These are phyloP conservation scores for Cyanoramphus novaezelandiae DNA, from an alignment of 2,113 vertebrate species.

Conservation along the genomic window DNA sequence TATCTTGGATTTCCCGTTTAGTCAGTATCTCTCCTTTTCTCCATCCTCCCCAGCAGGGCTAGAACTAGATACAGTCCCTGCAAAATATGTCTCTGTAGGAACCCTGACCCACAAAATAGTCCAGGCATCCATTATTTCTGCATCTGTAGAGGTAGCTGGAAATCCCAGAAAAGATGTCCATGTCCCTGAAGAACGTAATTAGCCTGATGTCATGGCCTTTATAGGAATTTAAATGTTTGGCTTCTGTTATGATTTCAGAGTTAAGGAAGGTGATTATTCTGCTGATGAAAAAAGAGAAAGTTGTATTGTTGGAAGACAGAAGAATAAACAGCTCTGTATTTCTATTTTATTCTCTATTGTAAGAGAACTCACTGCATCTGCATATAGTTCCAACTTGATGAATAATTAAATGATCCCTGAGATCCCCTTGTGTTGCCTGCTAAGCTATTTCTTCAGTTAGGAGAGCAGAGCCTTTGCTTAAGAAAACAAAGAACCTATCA, in stretches of 20 bases:
- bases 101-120: not conserved
- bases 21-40: not conserved
- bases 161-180: not conserved
- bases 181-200: not conserved
- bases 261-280: not conserved
- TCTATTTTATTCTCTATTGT: conserved; percentile 17
- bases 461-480: not conserved
- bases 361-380: conserved; percentile 23
- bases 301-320: not conserved
- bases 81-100: not conserved
- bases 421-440: conserved; percentile 20
- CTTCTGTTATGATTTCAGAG: not conserved
- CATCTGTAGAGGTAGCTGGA: not conserved
- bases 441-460: conserved; percentile 9
- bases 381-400: conserved; percentile 47
- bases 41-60: not conserved
- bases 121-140: not conserved
- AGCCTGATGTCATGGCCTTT: not conserved
- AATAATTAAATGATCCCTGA: conserved; percentile 42
- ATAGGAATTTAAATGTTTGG: not conserved
- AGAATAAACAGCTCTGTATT: conserved; percentile 19
- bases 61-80: not conserved
- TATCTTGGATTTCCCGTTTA: not conserved
- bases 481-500: not conserved
- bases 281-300: not conserved